Evolutionary conservation across 2,113 vertebrate species (phyloP).

Genomic region (Megaceryle maxima): DNA sequence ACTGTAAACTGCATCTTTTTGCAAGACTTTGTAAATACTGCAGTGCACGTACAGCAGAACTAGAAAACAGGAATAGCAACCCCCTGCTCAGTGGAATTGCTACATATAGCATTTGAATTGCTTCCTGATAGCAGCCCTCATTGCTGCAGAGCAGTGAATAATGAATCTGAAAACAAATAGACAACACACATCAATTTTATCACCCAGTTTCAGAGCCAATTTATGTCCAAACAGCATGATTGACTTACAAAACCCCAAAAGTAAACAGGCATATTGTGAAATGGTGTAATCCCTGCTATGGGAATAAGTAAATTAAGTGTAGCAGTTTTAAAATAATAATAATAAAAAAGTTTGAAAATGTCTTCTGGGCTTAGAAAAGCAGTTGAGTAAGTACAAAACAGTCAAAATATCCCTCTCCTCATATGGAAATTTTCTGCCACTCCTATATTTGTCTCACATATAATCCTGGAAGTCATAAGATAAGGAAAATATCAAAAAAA

Average conservation of each 20-base stretch:
- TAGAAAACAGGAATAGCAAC: neutral
- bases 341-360: neutral
- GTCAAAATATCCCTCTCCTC: neutral
- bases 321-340: neutral
- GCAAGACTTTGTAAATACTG: neutral
- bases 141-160: neutral
- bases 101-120: accelerated
- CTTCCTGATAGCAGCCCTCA: neutral
- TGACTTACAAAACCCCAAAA: neutral
- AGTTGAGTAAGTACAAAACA: neutral
- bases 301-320: neutral
- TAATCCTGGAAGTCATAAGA: neutral
- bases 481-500: neutral
- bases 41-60: accelerated
- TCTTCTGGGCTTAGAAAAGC: neutral
- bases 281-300: neutral
- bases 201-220: neutral
- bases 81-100: neutral
- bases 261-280: neutral
- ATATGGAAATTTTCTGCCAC: neutral
- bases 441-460: neutral
- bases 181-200: neutral
- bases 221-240: neutral
- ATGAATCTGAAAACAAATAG: neutral
- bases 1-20: neutral